Evolutionary conservation across 2,888 invertebrate species (phyloP).

Genomic region (Apamea epomidion): DNA sequence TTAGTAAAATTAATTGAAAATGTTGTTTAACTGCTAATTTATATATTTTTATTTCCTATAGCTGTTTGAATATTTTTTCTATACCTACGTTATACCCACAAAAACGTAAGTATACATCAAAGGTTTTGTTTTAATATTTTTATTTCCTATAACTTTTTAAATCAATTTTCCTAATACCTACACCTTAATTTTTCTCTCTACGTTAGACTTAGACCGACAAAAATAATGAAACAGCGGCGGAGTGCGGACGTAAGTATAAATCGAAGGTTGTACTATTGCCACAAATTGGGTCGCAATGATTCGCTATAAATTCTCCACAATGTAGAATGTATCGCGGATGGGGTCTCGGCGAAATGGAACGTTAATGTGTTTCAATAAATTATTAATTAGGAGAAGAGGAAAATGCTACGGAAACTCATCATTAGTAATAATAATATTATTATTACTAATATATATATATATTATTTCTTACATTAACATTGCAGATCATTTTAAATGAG

Average conservation of each 20-base stretch:
- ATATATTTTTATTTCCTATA: neutral
- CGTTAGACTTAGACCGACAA: neutral
- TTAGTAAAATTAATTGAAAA: too few species aligned
- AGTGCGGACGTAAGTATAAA: conserved; percentile 13
- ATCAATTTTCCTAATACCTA: neutral
- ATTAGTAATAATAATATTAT: neutral
- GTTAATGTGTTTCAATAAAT: neutral
- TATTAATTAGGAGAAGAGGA: neutral
- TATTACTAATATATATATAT: too few species aligned
- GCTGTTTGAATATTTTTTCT: neutral
- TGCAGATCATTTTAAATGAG: neutral
- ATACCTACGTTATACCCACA: too few species aligned
- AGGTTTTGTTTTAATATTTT: neutral
- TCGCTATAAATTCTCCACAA: conserved; percentile 32
- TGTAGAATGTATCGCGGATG: neutral
- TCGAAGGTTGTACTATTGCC: conserved; percentile 23
- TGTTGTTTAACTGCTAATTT: neutral
- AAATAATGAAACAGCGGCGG: conserved; percentile 1
- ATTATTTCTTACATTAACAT: too few species aligned
- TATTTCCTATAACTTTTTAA: neutral
- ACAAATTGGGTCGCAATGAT: conserved; percentile 49
- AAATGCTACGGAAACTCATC: neutral
- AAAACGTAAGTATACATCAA: too few species aligned
- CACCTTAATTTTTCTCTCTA: neutral
- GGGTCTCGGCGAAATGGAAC: conserved; percentile 2